Evolutionary conservation across 2,797 vertebrate species (phyloP), one percentile per base, ranked within the genome.

Genomic region (Glossophaga mutica): DNA sequence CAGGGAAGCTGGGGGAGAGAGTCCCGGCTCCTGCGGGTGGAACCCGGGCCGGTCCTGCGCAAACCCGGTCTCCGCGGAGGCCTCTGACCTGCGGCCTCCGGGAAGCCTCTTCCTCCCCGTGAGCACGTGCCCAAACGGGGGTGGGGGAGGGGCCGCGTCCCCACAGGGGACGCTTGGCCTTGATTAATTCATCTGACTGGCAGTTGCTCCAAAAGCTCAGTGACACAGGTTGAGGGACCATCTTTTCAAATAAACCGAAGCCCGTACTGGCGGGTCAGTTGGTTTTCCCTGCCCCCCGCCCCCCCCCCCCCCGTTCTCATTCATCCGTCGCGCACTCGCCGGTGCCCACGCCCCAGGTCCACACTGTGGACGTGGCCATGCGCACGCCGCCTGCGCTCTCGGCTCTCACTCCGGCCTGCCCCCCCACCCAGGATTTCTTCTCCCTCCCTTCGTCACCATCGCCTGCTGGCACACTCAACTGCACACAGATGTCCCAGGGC

Each of bases 71-170:
- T 55, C 34, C 70, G 42, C 9, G 24, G 77, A 39, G 78, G 26
- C 9, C 5, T 73, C 24, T n/a, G 44, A 42, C n/a, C 14, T 73
- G 15, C 24, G n/a, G 32, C 26, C 52, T 22, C 52, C 19, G 0
- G 59, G 44, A 22, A 81, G 34, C 19, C 18, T 46, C 22, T 50
- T 26, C 8, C 32, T 67, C 46, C 44, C 90, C 42, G 10, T 8
- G 34, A 67, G 29, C 52, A 48, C 12, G n/a, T 14, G 68, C n/a
- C 42, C 22, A 19, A 71, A n/a, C 34, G 12, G 67, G 37, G 34
- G 2, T 3, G 48, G 16, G 12, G 22, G 24, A 1, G 5, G 12
- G 50, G 48, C 1, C 32, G 48, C 1, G n/a, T 6, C 1, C 6
- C 50, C 4, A 9, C 26, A 16, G 34, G 19, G 3, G 14, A 86